Conservation (phyloP, 2,113 vertebrate genomes). For the Hipposideros armiger region DNA sequence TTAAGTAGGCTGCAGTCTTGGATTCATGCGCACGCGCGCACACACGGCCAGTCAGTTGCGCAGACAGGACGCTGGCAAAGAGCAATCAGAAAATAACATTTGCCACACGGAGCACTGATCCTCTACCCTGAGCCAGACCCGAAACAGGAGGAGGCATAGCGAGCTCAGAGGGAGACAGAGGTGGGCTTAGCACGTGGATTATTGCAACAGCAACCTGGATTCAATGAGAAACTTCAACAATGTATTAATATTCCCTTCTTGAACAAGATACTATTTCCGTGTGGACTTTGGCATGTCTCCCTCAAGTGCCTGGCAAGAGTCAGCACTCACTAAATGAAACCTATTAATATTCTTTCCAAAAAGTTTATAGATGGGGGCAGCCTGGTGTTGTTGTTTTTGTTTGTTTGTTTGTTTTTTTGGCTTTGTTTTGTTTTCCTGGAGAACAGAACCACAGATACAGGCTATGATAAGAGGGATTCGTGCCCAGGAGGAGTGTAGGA, state of each 20-base stretch:
- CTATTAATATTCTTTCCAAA: neutral
- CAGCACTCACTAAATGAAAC: neutral
- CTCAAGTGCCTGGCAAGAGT: neutral
- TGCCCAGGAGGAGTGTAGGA: fast-evolving
- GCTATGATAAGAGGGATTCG: neutral
- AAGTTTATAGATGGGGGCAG: no score
- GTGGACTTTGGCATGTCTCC: neutral
- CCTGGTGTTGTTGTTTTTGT: neutral
- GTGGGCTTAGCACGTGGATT: neutral
- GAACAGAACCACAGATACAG: neutral
- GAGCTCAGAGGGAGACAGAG: neutral
- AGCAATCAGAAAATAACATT: neutral
- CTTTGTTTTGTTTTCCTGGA: neutral
- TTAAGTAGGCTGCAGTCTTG: no score
- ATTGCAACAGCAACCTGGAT: neutral
- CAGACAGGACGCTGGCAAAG: neutral
- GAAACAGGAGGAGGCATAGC: neutral
- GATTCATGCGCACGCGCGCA: neutral
- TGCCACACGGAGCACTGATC: fast-evolving
- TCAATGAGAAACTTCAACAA: neutral
- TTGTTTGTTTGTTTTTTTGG: neutral
- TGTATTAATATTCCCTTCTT: neutral
- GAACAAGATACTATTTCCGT: neutral
- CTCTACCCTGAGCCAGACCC: no score
- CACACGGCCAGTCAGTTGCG: neutral